Conservation (phyloP, 2,888 invertebrate species). For the Drosophila meridiana region DNA sequence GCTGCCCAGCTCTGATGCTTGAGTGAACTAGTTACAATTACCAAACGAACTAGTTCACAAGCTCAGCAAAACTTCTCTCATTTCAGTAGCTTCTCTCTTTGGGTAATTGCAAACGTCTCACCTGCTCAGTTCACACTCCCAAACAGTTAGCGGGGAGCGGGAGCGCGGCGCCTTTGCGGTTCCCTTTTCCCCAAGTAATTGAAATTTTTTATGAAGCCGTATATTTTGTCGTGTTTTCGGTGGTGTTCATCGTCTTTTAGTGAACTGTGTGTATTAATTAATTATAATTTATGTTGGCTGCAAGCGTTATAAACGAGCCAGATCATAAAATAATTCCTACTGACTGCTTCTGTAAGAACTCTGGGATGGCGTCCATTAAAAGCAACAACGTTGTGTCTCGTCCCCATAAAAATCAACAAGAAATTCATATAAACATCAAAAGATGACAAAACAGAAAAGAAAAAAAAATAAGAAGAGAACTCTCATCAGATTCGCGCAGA, state of each 20-base stretch:
- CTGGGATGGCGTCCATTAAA: constrained; percentile 57
- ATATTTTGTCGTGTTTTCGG: constrained; percentile 36
- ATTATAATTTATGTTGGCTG: constrained; percentile 76
- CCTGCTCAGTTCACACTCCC: not conserved
- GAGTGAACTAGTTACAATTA: not conserved
- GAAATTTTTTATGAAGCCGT: constrained; percentile 39
- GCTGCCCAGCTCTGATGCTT: not conserved
- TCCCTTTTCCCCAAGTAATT: constrained; percentile 5
- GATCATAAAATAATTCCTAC: constrained; percentile 71
- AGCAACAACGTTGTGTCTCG: constrained; percentile 62
- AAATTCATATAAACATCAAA: constrained; percentile 71
- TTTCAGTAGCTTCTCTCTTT: not conserved
- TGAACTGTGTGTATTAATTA: constrained; percentile 75
- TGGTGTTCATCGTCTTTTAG: constrained; percentile 45
- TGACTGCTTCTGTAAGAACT: constrained; percentile 40
- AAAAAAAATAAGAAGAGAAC: constrained; percentile 18
- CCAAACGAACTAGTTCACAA: not conserved
- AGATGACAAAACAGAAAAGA: constrained; percentile 26
- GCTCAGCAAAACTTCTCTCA: not conserved
- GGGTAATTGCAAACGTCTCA: constrained; percentile 30
- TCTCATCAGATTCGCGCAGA: constrained; percentile 29
- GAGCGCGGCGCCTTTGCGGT: not conserved
- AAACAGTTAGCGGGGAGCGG: not conserved
- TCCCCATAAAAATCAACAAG: constrained; percentile 68
- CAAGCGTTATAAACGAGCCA: constrained; percentile 68